A percentile compares a stretch with the other conserved stretches of the same genome.
Conservation (phyloP, 1,140 invertebrate species). For the Heliothis subflexa region DNA sequence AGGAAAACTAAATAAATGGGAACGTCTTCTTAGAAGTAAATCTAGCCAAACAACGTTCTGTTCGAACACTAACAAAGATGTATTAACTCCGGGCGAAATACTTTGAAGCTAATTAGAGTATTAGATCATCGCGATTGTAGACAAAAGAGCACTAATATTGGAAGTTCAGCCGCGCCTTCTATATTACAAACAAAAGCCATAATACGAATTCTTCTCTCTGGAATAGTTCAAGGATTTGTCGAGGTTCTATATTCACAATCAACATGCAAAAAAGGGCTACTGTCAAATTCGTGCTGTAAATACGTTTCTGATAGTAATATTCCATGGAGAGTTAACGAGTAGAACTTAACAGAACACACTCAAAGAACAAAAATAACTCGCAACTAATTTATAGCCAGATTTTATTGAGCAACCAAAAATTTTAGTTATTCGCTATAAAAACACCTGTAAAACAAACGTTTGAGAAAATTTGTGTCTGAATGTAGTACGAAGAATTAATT, state of each 20-base stretch:
- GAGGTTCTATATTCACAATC: no score
- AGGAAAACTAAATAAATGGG: slow-evolving; percentile 8
- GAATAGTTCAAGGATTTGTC: no score
- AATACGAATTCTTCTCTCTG: no score
- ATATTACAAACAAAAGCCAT: no score
- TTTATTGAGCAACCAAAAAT: not conserved
- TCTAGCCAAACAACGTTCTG: not conserved
- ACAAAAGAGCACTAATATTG: not conserved
- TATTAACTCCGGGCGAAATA: not conserved
- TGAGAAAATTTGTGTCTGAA: not conserved
- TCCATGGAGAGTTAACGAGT: not conserved
- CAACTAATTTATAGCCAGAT: not conserved
- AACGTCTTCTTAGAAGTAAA: not conserved
- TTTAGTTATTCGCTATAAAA: not conserved
- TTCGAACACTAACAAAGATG: not conserved
- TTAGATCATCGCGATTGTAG: not conserved
- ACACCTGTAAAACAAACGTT: not conserved
- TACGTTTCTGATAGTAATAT: no score
- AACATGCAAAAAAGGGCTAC: no score
- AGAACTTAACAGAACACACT: not conserved
- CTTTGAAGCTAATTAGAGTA: slow-evolving; percentile 6
- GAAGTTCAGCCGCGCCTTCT: not conserved
- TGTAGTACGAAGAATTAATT: not conserved
- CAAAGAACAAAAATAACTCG: not conserved
- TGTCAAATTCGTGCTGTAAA: no score